Percentiles rank a stretch among this genome's conserved stretches.
Conservation (phyloP, 37 sponge, comb jelly and placozoan genomes). For the Halisarca cf. caerulea region DNA sequence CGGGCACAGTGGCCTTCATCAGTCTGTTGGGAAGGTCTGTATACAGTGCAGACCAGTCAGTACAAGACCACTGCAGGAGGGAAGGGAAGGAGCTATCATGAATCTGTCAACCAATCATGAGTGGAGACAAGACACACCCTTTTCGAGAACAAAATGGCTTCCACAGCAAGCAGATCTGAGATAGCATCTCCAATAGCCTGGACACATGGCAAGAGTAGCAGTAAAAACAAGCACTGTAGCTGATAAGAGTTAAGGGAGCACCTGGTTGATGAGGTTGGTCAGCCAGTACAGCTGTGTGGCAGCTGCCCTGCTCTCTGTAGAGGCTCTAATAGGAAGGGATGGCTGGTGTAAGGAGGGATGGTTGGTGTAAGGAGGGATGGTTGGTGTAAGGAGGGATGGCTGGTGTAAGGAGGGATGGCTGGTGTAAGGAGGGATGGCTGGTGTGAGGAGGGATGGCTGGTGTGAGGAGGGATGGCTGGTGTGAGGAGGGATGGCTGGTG, state of each 20-base stretch:
- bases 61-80: slow-evolving; percentile 62
- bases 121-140: not conserved
- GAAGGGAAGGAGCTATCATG: not conserved
- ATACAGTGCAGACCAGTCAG: slow-evolving; percentile 76
- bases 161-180: slow-evolving; percentile 84
- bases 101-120: not conserved
- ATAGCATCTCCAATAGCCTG: slow-evolving; percentile 93
- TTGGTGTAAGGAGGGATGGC: too few species aligned
- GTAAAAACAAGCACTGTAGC: not conserved
- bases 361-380: too few species aligned
- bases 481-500: too few species aligned
- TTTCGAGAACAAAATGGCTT: slow-evolving; percentile 68
- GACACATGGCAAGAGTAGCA: not conserved
- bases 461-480: too few species aligned
- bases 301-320: slow-evolving; percentile 22
- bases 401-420: too few species aligned
- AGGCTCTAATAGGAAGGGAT: slow-evolving; percentile 1
- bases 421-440: too few species aligned
- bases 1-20: slow-evolving; percentile 79
- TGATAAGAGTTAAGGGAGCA: not conserved
- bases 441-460: too few species aligned
- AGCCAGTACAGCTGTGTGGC: slow-evolving; percentile 49
- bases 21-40: slow-evolving; percentile 86
- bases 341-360: too few species aligned
- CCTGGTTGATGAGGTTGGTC: slow-evolving; percentile 76